phyloP scores from a whole-genome alignment of 2,797 vertebrate species.

The Sebastes aleutianus region DNA sequence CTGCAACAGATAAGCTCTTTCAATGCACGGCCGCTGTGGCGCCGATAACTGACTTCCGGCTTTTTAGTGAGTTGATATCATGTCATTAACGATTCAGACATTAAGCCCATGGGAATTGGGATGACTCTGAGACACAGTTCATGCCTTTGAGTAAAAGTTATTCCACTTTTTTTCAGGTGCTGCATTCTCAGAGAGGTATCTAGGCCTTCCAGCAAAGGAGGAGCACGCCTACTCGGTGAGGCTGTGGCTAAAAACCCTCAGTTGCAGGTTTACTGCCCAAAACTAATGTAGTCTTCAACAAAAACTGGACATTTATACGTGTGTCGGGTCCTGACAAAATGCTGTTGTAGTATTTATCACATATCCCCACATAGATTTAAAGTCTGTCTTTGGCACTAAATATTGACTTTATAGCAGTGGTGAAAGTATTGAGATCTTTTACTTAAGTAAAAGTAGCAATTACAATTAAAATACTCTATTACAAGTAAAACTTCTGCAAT shows the following conservation, averaged over 20 bases:
- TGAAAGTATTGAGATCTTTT: too few relatives aligned
- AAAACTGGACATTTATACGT: background rate
- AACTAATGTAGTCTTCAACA: background rate
- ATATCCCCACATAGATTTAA: too few relatives aligned
- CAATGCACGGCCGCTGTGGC: conserved; percentile 81
- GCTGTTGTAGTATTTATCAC: too few relatives aligned
- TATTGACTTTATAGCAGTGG: too few relatives aligned
- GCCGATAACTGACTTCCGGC: conserved; percentile 86
- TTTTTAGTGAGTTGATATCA: conserved; percentile 81
- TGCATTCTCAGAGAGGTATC: conserved; percentile 85
- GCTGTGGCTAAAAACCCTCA: background rate
- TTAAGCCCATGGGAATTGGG: too few relatives aligned
- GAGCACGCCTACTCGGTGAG: conserved; percentile 84
- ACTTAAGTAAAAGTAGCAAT: too few relatives aligned
- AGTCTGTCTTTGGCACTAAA: too few relatives aligned
- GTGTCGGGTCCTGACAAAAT: too few relatives aligned
- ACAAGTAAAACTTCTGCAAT: too few relatives aligned
- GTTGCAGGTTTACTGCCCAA: background rate
- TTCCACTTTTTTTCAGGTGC: conserved; percentile 74
- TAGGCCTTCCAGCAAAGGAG: conserved; percentile 86
- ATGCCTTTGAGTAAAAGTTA: background rate
- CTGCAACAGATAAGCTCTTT: conserved; percentile 81
- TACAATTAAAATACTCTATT: too few relatives aligned
- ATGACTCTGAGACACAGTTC: background rate
- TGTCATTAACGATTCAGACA: background rate